Conservation (phyloP, 30 jellyfish, hydroid and myxozoan species). For the Cassiopea andromeda region DNA sequence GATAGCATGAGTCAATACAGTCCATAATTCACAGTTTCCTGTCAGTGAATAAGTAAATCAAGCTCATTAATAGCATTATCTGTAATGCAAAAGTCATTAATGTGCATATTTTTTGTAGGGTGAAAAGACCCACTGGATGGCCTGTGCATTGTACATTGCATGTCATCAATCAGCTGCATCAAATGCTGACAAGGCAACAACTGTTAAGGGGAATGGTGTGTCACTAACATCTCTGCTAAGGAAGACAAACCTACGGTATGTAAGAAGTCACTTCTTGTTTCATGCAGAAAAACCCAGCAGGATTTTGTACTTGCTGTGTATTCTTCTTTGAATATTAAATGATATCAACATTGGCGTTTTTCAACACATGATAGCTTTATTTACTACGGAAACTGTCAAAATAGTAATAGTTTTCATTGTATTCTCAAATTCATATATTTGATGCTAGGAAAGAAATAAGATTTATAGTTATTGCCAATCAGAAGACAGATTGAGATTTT, state of each 20-base stretch:
- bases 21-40: no score
- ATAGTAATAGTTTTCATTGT: no score
- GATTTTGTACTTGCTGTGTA: background rate
- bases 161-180: constrained; percentile 67
- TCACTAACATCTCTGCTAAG: constrained; percentile 70
- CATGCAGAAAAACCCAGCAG: background rate
- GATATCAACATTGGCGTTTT: no score
- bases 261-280: background rate
- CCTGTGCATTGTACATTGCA: constrained; percentile 87
- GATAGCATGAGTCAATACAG: no score
- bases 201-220: constrained; percentile 69
- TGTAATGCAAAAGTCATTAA: no score
- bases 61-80: no score
- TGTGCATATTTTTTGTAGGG: constrained; percentile 55
- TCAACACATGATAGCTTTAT: no score
- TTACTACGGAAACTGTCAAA: no score
- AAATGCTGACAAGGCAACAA: constrained; percentile 57
- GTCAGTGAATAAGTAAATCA: no score
- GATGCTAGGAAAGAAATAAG: no score
- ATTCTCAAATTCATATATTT: no score
- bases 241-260: constrained; percentile 81
- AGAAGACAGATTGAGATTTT: background rate
- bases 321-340: background rate
- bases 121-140: constrained; percentile 88
- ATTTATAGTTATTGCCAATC: no score